Evolutionary conservation across 1,140 invertebrate genomes (phyloP).

Genomic region (Cydia strobilella): DNA sequence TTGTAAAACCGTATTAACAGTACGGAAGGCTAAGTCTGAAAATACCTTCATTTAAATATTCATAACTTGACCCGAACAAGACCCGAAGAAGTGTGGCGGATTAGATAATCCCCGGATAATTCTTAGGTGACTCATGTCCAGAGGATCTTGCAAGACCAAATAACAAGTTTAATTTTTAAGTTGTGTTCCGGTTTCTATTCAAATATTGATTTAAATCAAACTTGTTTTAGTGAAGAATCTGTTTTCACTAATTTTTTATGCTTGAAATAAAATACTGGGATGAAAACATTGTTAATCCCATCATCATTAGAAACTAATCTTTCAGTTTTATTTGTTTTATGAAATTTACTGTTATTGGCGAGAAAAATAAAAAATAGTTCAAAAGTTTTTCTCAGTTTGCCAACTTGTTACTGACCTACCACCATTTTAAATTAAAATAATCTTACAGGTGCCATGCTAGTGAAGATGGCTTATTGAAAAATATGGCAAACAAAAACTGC

Average conservation of each 20-base stretch:
- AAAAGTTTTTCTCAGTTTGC: no score
- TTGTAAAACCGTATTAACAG: not conserved
- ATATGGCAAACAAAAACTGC: not conserved
- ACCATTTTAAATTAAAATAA: no score
- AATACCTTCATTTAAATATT: slow-evolving; percentile 8
- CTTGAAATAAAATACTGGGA: not conserved
- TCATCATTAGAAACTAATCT: no score
- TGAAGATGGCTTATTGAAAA: no score
- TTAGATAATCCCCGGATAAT: slow-evolving; percentile 10
- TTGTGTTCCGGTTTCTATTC: not conserved
- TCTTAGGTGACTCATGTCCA: not conserved
- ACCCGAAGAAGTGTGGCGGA: not conserved
- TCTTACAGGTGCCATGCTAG: no score
- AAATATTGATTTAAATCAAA: not conserved
- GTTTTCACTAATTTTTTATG: not conserved
- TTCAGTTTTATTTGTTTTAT: no score
- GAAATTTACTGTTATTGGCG: no score
- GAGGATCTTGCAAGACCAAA: not conserved
- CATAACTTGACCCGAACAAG: slow-evolving; percentile 4
- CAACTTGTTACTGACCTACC: no score
- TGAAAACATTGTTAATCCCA: no score
- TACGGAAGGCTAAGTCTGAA: not conserved
- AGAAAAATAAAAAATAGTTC: no score
- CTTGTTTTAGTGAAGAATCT: not conserved
- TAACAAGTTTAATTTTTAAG: not conserved